Percentiles rank a stretch among this genome's conserved stretches.
Evolutionary conservation across 2,888 invertebrate genomes (phyloP).

Genomic region (Magallana nippona): DNA sequence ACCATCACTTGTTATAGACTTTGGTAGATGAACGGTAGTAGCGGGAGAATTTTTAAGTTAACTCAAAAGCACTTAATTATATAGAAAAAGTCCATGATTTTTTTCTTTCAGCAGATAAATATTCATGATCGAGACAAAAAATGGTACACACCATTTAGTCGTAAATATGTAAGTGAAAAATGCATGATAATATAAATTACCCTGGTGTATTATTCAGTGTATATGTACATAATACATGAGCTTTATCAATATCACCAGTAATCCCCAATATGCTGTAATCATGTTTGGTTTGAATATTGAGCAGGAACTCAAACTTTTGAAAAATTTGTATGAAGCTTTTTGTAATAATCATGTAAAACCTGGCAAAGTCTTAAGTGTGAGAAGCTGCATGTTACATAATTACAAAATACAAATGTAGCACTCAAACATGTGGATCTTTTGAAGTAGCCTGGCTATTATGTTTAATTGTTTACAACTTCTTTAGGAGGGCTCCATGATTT

Average conservation of each 20-base stretch:
- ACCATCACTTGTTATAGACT: too few relatives aligned
- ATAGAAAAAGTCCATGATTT: background rate
- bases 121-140: constrained; percentile 35
- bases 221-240: background rate
- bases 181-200: background rate
- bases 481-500: background rate
- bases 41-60: too few relatives aligned
- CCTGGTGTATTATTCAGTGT: background rate
- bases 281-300: constrained; percentile 1
- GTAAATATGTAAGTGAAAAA: constrained; percentile 41
- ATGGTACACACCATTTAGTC: constrained; percentile 44
- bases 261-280: background rate
- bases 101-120: constrained; percentile 7
- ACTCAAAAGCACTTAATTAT: background rate
- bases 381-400: constrained; percentile 32
- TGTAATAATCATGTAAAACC: background rate
- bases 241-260: constrained; percentile 8
- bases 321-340: constrained; percentile 8
- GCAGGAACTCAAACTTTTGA: background rate
- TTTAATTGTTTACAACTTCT: constrained; percentile 20
- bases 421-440: constrained; percentile 26
- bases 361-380: background rate
- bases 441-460: constrained; percentile 16
- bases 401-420: constrained; percentile 2
- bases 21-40: too few relatives aligned